Base-by-base conservation (phyloP, 2,888 invertebrate genomes). In the Drosophila mettleri region DNA sequence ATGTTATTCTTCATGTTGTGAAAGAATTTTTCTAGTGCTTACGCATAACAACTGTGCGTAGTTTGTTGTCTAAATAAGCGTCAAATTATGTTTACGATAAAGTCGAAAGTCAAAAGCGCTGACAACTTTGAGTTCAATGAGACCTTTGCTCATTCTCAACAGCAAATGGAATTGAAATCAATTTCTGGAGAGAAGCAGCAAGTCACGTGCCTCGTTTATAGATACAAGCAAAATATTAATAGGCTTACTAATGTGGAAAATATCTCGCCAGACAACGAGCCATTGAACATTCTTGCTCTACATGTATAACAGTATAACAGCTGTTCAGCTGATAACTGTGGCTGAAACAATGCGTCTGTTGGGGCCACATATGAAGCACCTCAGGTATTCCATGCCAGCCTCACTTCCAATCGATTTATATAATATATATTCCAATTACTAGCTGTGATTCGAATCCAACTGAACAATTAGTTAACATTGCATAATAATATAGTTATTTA, bases 391-490 rank as follows among this genome's bases (percentile, higher is more conserved):
- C 45, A 12, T 16, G 24, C 10, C 24, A 43, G 24, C 7, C 22
- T 14, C 39, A n/a, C 14, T 24, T 24, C 3, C 24, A 16, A 16
- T 2, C 6, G 10, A 12, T 16, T 27, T 16, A 3, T 9, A 3
- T n/a, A n/a, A 4, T 36, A 18, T 38, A 38, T 38, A 24, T 18
- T 9, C 16, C 16, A 29, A 3, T 48, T 48, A 46, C 20, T n/a
- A 24, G 14, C n/a, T 34, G 34, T 1, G 33, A 34, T 24, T 14
- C 10, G 6, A 22, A 33, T 34, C n/a, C 18, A 16, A 7, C 18
- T 24, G 31, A 16, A 31, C 51, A 51, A 38, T 38, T 45, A 18
- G 18, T 33, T 12, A 45, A 45, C 24, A 29, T 67, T 34, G 22
- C 33, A 51, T 31, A 53, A 33, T 34, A 24, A 3, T 29, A 43